phyloP scores from a whole-genome alignment of 2,113 vertebrate genomes.

The Albula glossodonta region DNA sequence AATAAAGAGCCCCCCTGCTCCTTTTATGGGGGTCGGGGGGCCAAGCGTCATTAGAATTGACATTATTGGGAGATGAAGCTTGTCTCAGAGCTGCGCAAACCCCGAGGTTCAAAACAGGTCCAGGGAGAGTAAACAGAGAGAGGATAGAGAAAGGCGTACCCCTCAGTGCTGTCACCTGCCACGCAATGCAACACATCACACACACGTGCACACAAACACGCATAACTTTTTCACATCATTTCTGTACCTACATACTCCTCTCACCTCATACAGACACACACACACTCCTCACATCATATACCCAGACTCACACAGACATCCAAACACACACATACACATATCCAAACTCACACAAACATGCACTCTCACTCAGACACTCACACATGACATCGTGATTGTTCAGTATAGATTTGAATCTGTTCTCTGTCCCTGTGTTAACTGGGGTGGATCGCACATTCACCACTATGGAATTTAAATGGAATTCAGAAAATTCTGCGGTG shows the following conservation, averaged over 20 bases:
- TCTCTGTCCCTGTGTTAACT: not conserved
- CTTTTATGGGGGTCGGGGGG: not conserved
- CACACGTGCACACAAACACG: not conserved
- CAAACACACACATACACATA: not conserved
- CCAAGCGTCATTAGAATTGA: slow-evolving; percentile 58
- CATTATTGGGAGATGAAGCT: slow-evolving; percentile 59
- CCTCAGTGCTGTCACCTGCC: not conserved
- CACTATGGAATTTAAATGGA: not conserved
- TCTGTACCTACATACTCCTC: no score
- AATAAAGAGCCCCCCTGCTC: slow-evolving; percentile 29
- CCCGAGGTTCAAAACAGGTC: slow-evolving; percentile 53
- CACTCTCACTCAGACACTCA: not conserved
- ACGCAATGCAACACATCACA: not conserved
- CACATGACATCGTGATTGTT: not conserved
- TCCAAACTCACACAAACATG: not conserved
- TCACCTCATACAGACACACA: no score
- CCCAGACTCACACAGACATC: not conserved
- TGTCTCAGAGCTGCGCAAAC: slow-evolving; percentile 34
- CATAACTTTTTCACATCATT: no score
- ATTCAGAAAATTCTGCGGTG: not conserved
- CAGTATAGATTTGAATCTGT: not conserved
- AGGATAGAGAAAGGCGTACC: not conserved
- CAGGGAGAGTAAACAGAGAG: slow-evolving; percentile 38
- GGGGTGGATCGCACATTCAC: not conserved
- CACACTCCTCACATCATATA: no score